Evolutionary conservation across 2,797 vertebrate species (phyloP), one percentile per base, ranked within the genome.

Genomic region (Smutsia temminckii): DNA sequence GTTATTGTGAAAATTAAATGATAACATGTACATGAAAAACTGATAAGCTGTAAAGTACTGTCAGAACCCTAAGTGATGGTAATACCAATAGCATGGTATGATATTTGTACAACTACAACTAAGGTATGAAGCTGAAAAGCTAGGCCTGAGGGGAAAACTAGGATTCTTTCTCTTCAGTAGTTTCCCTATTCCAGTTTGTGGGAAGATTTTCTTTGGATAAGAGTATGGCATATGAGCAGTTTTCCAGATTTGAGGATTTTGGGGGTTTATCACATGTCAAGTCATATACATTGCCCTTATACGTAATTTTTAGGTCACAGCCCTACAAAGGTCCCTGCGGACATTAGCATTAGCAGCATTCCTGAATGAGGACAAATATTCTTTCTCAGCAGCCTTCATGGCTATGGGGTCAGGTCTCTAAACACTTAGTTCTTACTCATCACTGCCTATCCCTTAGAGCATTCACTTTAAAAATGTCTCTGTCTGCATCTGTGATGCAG

Each of bases 261-360:
- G 3, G 5, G 17, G 61, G 51, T 18, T 17, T 29, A 8, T 84
- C 8, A 16, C 2, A 0, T 23, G 1, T 20, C 8, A 10, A 81
- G 20, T 74, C 16, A 1, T 12, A 3, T 16, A 13, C 10, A 16
- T 27, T 1, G 3, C 8, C 53, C 27, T 89, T 1, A 72, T 8
- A 14, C 5, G n/a, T 42, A 57, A n/a, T 27, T 49, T 34, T 40
- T 29, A 16, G 77, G 20, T 20, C 20, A 7, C 3, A 79, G 11
- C 14, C 20, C 29, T 49, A 10, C 6, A 14, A 46, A 6, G 9
- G 0, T 10, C 12, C 6, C 25, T 9, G 2, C 2, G 11, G 2
- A 13, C 6, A 5, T 29, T 53, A 6, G 17, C 7, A 32, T 9
- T 32, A 5, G 14, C 16, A 59, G 64, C 32, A 42, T 34, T 78